Conservation (phyloP, 2,888 invertebrate species). For the Cyclophora albipunctata region DNA sequence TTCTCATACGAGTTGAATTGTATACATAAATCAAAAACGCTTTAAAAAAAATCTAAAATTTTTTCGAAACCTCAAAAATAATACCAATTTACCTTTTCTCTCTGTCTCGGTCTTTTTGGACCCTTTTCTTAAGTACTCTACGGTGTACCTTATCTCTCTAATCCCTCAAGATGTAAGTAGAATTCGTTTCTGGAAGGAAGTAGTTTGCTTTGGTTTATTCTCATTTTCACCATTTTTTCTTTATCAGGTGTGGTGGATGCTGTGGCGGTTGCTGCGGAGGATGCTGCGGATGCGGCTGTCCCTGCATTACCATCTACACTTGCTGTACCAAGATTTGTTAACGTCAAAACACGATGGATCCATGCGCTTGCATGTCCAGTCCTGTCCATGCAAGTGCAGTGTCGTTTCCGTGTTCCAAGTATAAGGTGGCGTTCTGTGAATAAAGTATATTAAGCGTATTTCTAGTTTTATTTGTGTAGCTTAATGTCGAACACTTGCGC, state of each 20-base stretch:
- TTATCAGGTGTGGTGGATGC: background rate
- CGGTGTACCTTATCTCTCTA: constrained; percentile 8
- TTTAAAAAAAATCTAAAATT: constrained; percentile 15
- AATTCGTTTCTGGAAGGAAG: constrained; percentile 1
- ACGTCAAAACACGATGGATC: background rate
- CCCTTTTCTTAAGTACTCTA: background rate
- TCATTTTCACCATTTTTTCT: background rate
- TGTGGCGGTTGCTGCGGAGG: constrained; percentile 10
- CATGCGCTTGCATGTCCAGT: background rate
- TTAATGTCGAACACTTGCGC: background rate
- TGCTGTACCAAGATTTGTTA: constrained; percentile 50
- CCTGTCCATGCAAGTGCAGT: background rate
- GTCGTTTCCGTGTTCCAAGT: background rate
- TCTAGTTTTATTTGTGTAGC: background rate
- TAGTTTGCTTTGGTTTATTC: background rate
- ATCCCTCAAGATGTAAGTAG: constrained; percentile 32
- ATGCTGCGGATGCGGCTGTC: constrained; percentile 37
- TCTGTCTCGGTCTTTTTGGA: constrained; percentile 11
- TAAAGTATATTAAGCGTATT: background rate
- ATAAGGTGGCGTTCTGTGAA: background rate
- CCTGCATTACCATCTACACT: constrained; percentile 44
- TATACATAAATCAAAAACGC: constrained; percentile 34
- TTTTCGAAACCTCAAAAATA: background rate
- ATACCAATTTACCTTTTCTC: constrained; percentile 4
- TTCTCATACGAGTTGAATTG: constrained; percentile 40